Conservation (phyloP, 2,888 invertebrate genomes). For the Cordilura impudica region DNA sequence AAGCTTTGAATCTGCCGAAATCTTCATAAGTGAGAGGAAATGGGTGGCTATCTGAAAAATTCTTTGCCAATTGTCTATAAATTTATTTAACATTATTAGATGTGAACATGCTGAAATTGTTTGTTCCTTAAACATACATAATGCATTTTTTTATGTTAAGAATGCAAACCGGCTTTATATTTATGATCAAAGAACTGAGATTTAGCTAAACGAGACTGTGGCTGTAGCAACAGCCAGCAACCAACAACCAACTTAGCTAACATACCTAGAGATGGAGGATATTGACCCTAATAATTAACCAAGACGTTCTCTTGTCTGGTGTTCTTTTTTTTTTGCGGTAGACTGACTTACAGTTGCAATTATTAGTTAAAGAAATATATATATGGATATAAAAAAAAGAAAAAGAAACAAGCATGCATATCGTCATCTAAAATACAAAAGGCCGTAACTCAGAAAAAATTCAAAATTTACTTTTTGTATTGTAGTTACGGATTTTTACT, state of each 20-base stretch:
- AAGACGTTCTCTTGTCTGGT: conserved; percentile 35
- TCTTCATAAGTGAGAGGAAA: no score
- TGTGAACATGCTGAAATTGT: not conserved
- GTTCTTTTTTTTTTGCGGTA: conserved; percentile 18
- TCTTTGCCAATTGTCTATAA: no score
- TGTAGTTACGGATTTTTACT: no score
- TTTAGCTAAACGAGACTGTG: conserved; percentile 46
- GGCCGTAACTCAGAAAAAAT: no score
- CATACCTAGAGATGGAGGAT: conserved; percentile 42
- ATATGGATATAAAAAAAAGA: conserved; percentile 3
- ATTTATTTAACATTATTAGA: not conserved
- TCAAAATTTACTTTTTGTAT: no score
- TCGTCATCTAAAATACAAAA: no score
- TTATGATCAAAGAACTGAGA: conserved; percentile 56
- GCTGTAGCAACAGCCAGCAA: conserved; percentile 15
- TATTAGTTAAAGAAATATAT: conserved; percentile 3
- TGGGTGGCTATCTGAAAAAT: no score
- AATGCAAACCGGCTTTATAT: conserved; percentile 57
- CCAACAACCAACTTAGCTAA: conserved; percentile 26
- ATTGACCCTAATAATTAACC: conserved; percentile 53
- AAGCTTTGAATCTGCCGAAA: no score
- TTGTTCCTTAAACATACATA: not conserved
- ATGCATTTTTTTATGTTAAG: conserved; percentile 52
- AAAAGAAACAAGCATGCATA: not conserved
- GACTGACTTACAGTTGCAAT: conserved; percentile 40